phyloP scores from a whole-genome alignment of 1,140 invertebrate species.

The Vollenhovia emeryi region DNA sequence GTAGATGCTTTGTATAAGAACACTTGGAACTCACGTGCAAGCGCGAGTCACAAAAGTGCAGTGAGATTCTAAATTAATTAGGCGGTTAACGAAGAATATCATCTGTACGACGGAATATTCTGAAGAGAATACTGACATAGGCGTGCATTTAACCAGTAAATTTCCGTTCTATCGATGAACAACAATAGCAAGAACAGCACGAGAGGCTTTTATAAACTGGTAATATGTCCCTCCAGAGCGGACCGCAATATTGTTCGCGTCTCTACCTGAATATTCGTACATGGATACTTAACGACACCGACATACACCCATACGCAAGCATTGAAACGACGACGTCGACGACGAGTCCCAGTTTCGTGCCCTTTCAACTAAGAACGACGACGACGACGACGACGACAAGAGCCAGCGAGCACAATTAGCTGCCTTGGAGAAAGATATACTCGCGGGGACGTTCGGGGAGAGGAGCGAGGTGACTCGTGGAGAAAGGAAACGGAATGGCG shows the following conservation, averaged over 20 bases:
- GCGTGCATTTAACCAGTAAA: neutral
- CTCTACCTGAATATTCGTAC: constrained; percentile 11
- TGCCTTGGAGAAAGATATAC: constrained; percentile 57
- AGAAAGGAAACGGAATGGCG: constrained; percentile 28
- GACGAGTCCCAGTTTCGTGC: constrained; percentile 67
- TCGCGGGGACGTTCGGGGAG: constrained; percentile 31
- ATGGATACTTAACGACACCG: constrained; percentile 29
- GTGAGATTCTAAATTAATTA: neutral
- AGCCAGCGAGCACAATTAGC: constrained; percentile 72
- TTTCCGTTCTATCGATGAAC: neutral
- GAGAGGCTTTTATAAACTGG: neutral
- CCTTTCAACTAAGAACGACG: constrained; percentile 64
- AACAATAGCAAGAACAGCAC: neutral
- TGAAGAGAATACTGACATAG: neutral
- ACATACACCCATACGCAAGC: neutral
- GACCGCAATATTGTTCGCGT: constrained; percentile 11
- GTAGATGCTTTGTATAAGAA: neutral
- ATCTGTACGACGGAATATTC: neutral
- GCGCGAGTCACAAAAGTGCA: neutral
- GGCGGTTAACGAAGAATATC: neutral
- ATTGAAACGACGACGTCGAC: neutral
- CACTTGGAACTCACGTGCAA: neutral
- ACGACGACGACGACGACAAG: constrained; percentile 70
- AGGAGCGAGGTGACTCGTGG: neutral
- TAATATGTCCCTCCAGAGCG: neutral